phyloP scores from a whole-genome alignment of 2,888 invertebrate species.

The Petrophora chlorosata region DNA sequence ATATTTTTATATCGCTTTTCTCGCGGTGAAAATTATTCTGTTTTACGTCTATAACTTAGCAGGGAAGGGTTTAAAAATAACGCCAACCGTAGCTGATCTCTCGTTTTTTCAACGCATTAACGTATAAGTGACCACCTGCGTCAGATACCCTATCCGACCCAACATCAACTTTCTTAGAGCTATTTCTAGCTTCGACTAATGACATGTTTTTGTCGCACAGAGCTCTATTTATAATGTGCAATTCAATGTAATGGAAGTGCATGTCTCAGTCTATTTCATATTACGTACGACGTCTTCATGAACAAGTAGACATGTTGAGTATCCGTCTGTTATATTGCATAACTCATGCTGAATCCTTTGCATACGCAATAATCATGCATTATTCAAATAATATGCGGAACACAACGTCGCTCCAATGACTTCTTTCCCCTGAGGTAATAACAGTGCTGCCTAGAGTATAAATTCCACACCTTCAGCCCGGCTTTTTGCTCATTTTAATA shows the following conservation, averaged over 20 bases:
- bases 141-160: neutral
- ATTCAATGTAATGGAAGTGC: constrained; percentile 26
- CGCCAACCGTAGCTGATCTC: neutral
- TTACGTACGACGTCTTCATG: constrained; percentile 29
- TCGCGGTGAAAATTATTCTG: too few relatives aligned
- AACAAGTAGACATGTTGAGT: constrained; percentile 34
- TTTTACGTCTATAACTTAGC: too few relatives aligned
- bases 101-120: neutral
- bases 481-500: constrained; percentile 18
- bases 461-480: constrained; percentile 8
- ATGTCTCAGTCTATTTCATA: constrained; percentile 32
- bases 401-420: constrained; percentile 39
- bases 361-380: constrained; percentile 58
- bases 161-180: constrained; percentile 7
- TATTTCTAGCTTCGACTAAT: constrained; percentile 16
- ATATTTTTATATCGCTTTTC: too few relatives aligned
- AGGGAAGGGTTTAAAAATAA: constrained; percentile 7
- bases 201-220: constrained; percentile 25
- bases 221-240: constrained; percentile 26
- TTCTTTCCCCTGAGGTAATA: constrained; percentile 40
- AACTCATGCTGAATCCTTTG: constrained; percentile 49
- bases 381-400: constrained; percentile 51
- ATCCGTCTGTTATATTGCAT: constrained; percentile 46
- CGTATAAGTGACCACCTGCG: constrained; percentile 4
- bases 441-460: constrained; percentile 29